phyloP scores from a whole-genome alignment of 2,888 invertebrate genomes.

The Drosophila mimica region DNA sequence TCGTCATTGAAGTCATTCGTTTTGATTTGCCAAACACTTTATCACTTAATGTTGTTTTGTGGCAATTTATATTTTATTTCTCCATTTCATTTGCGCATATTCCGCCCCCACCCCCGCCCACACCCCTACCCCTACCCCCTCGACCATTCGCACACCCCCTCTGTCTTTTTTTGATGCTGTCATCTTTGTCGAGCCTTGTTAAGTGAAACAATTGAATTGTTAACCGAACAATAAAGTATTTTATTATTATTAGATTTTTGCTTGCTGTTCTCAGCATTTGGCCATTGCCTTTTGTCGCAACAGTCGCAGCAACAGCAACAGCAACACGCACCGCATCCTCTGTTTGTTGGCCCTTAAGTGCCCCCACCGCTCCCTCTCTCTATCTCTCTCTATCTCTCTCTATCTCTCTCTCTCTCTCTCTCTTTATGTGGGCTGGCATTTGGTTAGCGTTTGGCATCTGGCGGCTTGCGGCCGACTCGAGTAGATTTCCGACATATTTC shows the following conservation, averaged over 20 bases:
- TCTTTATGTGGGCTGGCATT: slow-evolving; percentile 29
- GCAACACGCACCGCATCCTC: background rate
- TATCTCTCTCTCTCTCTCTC: slow-evolving; percentile 25
- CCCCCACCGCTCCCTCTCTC: slow-evolving; percentile 23
- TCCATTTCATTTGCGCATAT: slow-evolving; percentile 34
- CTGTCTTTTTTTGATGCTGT: background rate
- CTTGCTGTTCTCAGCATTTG: slow-evolving; percentile 50
- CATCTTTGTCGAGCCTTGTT: slow-evolving; percentile 52
- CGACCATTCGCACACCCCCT: background rate
- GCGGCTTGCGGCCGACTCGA: slow-evolving; percentile 66
- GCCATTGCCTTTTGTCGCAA: slow-evolving; percentile 52
- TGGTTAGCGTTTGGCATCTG: slow-evolving; percentile 58
- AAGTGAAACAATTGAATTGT: slow-evolving; percentile 79
- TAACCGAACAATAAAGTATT: slow-evolving; percentile 79
- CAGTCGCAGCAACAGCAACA: slow-evolving; percentile 1
- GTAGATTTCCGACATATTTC: slow-evolving; percentile 78
- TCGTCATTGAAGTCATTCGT: slow-evolving; percentile 57
- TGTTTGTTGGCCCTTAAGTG: slow-evolving; percentile 61
- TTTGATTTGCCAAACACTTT: slow-evolving; percentile 76
- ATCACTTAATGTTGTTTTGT: slow-evolving; percentile 73
- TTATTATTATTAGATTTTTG: slow-evolving; percentile 77
- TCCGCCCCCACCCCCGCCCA: slow-evolving; percentile 3
- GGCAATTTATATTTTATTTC: slow-evolving; percentile 64
- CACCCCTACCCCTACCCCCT: background rate
- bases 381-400: slow-evolving; percentile 5